Conservation (phyloP, 2,797 vertebrate species). For the Scolopax rusticola region DNA sequence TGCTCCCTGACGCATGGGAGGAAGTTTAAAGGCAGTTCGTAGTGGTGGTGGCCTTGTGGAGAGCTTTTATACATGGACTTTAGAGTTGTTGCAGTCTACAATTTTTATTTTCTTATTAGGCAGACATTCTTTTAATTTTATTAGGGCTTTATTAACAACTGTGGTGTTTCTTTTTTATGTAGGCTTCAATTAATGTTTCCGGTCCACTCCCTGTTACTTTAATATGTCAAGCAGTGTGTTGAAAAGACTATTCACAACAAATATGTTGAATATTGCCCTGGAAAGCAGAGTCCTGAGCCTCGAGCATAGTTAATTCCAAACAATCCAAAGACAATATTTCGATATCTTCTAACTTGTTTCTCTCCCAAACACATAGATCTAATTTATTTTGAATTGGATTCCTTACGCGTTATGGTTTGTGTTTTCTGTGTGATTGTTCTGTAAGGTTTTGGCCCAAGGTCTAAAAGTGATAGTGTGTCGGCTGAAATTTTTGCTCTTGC, state of each 20-base stretch:
- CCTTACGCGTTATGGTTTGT: too few species aligned
- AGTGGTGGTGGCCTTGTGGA: background rate
- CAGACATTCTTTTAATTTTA: background rate
- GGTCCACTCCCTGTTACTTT: background rate
- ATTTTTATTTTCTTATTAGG: background rate
- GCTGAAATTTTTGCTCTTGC: too few species aligned
- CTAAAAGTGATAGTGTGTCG: too few species aligned
- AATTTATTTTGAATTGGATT: too few species aligned
- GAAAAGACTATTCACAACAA: background rate
- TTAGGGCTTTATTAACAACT: background rate
- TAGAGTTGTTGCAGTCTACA: background rate
- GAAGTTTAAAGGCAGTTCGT: background rate
- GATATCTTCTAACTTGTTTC: too few species aligned
- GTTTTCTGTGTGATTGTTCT: too few species aligned
- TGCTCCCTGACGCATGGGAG: background rate
- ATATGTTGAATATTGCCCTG: background rate
- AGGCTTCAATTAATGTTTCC: background rate
- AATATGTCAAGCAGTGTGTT: background rate
- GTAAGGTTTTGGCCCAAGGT: too few species aligned
- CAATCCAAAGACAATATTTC: too few species aligned
- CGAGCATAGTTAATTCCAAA: background rate
- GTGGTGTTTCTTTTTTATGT: background rate
- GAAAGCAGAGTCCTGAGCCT: background rate
- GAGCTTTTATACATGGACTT: background rate
- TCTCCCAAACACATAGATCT: too few species aligned